Evolutionary conservation across 2,797 vertebrate genomes (phyloP), one percentile per base, ranked within the genome.

Genomic region (Limnodromus scolopaceus): DNA sequence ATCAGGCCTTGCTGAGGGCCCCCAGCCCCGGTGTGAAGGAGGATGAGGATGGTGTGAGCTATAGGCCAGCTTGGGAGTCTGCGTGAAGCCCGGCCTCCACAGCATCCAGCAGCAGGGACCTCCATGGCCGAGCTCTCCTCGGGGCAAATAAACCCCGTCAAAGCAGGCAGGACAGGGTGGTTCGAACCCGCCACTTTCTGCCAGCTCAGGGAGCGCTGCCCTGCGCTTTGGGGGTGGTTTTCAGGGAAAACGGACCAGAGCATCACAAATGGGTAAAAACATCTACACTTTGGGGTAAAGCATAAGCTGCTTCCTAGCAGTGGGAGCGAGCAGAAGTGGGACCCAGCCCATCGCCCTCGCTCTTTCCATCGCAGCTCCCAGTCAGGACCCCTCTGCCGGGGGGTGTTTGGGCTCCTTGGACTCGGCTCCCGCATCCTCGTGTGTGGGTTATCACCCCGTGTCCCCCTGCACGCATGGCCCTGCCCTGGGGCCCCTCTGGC

Each of bases 11-110:
- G 36, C 34, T 3, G 39, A 25, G 54, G 15, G 38, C 25, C 51
- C 34, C 38, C 34, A 23, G 57, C 39, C 34, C 46, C 5, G 4
- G 8, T 4, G 3, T 11, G 14, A 38, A 38, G 28, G n/a, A 45
- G 20, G 36, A 2, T 20, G 71, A 83, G 60, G 72, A 10, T 30
- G 80, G 2, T 20, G 65, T 11, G 48, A 68, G 38, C 69, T 48
- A 5, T 0, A 49, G 70, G 51, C 72, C 72, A 30, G 57, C 20
- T 2, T 13, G 32, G n/a, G 43, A 18, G 9, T 5, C 25, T 1
- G 0, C 2, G 2, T 43, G 27, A 10, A 51, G 17, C 57, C 17
- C 0, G 2, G 25, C 17, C 7, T 0, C 24, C 45, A n/a, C 2
- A 2, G 36, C 68, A 16, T 16, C 28, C 72, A 3, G 24, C 81